A percentile compares a stretch with the other conserved stretches of the same genome.
Conservation (phyloP, 2,888 invertebrate genomes). For the Eurytoma adleriae region DNA sequence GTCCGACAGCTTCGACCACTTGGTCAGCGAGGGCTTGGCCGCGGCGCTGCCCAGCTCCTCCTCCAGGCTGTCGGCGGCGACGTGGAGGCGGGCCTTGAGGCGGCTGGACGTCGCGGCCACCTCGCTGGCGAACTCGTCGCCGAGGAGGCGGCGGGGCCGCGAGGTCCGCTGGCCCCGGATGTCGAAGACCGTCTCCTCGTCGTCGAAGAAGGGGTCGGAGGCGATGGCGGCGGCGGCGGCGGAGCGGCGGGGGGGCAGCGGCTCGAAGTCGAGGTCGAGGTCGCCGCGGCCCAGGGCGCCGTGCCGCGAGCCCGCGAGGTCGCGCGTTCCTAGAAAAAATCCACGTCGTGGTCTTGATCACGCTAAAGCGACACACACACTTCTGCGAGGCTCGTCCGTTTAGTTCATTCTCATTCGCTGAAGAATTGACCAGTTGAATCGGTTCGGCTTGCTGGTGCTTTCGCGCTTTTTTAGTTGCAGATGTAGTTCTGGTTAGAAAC, state of each 20-base stretch:
- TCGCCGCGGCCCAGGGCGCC: conserved; percentile 70
- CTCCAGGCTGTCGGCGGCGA: conserved; percentile 82
- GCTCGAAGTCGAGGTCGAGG: conserved; percentile 69
- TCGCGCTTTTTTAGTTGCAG: too few relatives aligned
- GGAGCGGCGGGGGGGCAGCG: conserved; percentile 67
- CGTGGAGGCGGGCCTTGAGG: conserved; percentile 71
- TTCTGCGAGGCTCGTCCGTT: too few relatives aligned
- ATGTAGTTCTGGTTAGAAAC: too few relatives aligned
- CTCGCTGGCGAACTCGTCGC: conserved; percentile 76
- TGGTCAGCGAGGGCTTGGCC: conserved; percentile 78
- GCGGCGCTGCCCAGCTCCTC: conserved; percentile 68
- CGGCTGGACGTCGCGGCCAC: conserved; percentile 76
- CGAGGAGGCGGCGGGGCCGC: conserved; percentile 69
- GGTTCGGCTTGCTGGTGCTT: too few relatives aligned
- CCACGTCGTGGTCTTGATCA: too few relatives aligned
- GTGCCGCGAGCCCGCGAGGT: conserved; percentile 70
- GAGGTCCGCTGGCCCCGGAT: conserved; percentile 78
- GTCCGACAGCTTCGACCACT: conserved; percentile 80
- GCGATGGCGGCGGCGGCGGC: conserved; percentile 54
- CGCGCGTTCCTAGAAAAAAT: conserved; percentile 72
- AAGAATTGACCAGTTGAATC: too few relatives aligned
- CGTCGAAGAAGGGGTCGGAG: conserved; percentile 65
- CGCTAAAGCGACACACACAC: too few relatives aligned
- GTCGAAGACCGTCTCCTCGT: conserved; percentile 81
- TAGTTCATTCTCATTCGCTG: too few relatives aligned